Evolutionary conservation across 2,797 vertebrate genomes (phyloP).

Genomic region (Lutjanus campechanus): DNA sequence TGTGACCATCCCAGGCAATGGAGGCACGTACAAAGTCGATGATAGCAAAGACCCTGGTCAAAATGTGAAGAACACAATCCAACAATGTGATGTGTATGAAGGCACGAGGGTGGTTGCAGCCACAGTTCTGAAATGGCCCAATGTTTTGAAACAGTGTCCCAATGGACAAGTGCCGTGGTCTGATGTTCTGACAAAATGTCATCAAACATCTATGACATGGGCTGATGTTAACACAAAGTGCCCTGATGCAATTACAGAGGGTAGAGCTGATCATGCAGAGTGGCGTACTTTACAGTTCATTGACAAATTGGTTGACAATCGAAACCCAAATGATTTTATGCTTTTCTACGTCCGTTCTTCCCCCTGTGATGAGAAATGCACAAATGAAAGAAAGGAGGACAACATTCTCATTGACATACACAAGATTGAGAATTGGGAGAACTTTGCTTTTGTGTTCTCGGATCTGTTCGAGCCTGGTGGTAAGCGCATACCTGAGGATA

Average conservation of each 20-base stretch:
- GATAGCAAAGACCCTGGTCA: too few relatives aligned
- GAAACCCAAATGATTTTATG: not conserved
- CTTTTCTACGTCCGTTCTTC: conserved; percentile 29
- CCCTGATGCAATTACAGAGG: rapidly evolving
- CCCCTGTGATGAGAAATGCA: conserved; percentile 3
- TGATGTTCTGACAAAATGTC: not conserved
- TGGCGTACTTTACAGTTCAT: not conserved
- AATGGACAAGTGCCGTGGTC: rapidly evolving
- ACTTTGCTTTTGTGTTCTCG: conserved; percentile 41
- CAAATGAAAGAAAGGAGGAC: not conserved
- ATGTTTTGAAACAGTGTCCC: not conserved
- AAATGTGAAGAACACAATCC: rapidly evolving
- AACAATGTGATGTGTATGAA: not conserved
- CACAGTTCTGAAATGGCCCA: conserved; percentile 6
- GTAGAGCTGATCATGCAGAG: conserved; percentile 30
- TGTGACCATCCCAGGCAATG: too few relatives aligned
- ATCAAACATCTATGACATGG: not conserved
- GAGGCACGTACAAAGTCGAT: too few relatives aligned
- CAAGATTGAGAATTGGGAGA: not conserved
- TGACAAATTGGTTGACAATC: not conserved
- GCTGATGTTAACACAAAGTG: rapidly evolving
- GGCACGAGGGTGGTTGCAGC: not conserved
- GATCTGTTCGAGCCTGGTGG: not conserved
- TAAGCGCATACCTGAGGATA: rapidly evolving
- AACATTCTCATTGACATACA: not conserved